Evolutionary conservation across 2,113 vertebrate genomes (phyloP).

Genomic region (Epinephelus moara): DNA sequence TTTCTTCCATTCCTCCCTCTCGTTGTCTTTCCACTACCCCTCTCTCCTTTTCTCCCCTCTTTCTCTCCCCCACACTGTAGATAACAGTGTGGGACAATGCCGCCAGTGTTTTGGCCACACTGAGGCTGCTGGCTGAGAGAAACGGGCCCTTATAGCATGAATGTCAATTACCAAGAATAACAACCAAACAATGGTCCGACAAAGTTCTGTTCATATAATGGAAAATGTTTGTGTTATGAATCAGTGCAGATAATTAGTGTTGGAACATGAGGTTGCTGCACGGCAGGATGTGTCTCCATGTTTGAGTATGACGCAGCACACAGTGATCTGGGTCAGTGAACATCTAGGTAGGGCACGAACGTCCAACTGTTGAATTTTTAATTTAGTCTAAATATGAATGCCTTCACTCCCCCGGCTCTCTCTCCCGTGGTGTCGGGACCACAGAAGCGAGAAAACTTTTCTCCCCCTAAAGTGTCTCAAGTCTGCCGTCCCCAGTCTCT

Average conservation of each 20-base stretch:
- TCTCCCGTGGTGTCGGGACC: constrained; percentile 42
- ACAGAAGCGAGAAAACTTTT: constrained; percentile 47
- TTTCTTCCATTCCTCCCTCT: constrained; percentile 43
- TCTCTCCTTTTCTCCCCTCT: constrained; percentile 1
- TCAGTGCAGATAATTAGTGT: constrained; percentile 3
- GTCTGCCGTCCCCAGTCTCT: constrained; percentile 36
- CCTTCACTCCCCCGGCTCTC: not conserved
- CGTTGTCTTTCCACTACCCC: constrained; percentile 24
- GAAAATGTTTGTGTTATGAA: constrained; percentile 39
- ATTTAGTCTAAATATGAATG: constrained; percentile 66
- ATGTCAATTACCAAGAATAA: constrained; percentile 50
- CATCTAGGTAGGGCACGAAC: constrained; percentile 49
- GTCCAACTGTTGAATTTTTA: constrained; percentile 71
- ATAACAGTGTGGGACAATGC: constrained; percentile 67
- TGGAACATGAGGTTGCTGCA: not conserved
- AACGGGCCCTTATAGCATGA: constrained; percentile 35
- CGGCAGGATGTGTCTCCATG: not conserved
- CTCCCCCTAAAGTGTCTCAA: constrained; percentile 35
- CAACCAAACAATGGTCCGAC: constrained; percentile 25
- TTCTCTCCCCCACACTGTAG: constrained; percentile 43
- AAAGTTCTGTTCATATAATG: constrained; percentile 28
- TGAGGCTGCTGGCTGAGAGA: constrained; percentile 43
- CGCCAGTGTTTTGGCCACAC: constrained; percentile 59
- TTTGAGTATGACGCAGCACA: constrained; percentile 39
- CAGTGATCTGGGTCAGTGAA: constrained; percentile 73